Conservation (phyloP, 2,113 vertebrate species). For the Zapornia atra region DNA sequence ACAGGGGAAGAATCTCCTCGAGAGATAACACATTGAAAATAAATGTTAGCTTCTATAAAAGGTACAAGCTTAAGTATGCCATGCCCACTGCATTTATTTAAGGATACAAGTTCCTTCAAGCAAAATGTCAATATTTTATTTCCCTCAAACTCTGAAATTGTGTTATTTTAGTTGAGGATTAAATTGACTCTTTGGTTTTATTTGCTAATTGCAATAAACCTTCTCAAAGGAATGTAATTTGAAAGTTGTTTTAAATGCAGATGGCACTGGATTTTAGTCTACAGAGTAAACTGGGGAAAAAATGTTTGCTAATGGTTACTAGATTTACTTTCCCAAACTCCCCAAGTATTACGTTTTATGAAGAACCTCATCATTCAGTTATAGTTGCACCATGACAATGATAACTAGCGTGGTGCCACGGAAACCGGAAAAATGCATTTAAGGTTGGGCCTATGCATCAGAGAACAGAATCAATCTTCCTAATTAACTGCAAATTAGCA, state of each 20-base stretch:
- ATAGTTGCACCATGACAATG: conserved; percentile 69
- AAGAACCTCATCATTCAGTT: conserved; percentile 49
- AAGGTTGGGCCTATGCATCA: conserved; percentile 84
- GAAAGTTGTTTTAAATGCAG: conserved; percentile 55
- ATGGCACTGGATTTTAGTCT: conserved; percentile 23
- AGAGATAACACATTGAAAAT: conserved; percentile 66
- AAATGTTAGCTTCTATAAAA: conserved; percentile 66
- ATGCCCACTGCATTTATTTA: conserved; percentile 35
- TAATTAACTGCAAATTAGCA: conserved; percentile 97
- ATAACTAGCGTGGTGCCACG: conserved; percentile 83
- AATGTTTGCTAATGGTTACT: conserved; percentile 35
- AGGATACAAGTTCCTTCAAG: conserved; percentile 59
- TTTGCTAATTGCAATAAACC: conserved; percentile 53
- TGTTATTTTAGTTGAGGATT: conserved; percentile 50
- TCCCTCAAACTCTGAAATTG: conserved; percentile 10
- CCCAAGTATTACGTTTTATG: conserved; percentile 31
- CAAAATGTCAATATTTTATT: conserved; percentile 65
- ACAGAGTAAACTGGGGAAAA: conserved; percentile 6
- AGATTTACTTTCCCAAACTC: conserved; percentile 57
- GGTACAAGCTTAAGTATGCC: conserved; percentile 41
- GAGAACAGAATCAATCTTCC: conserved; percentile 93
- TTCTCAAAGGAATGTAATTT: conserved; percentile 53
- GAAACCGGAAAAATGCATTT: conserved; percentile 88
- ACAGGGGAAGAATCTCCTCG: conserved; percentile 61
- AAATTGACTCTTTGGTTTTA: conserved; percentile 40